A percentile compares a stretch with the other conserved stretches of the same genome.
phyloP scores from a whole-genome alignment of 2,888 invertebrate species.

The Torymus tubicola region DNA sequence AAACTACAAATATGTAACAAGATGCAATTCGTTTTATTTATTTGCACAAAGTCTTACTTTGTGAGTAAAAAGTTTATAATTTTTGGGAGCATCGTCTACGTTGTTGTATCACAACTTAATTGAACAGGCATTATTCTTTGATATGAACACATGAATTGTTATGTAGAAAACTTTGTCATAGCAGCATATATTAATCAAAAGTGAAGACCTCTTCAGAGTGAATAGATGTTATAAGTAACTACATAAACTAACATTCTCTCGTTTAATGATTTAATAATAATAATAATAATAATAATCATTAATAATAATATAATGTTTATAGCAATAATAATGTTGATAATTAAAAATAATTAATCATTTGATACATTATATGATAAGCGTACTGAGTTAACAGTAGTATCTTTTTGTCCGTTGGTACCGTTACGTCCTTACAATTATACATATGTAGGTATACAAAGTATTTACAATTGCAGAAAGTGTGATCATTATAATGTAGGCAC shows the following conservation, averaged over 20 bases:
- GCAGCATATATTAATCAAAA: constrained; percentile 53
- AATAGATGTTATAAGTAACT: constrained; percentile 64
- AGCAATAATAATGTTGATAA: constrained; percentile 67
- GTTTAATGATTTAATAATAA: constrained; percentile 63
- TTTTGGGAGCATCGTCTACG: constrained; percentile 48
- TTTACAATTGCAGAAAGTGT: constrained; percentile 75
- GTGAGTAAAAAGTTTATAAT: constrained; percentile 45
- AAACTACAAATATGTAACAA: constrained; percentile 11
- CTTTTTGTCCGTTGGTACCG: constrained; percentile 65
- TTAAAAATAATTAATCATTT: constrained; percentile 74
- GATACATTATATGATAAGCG: constrained; percentile 61
- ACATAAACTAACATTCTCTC: constrained; percentile 72
- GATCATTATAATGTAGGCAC: constrained; percentile 76
- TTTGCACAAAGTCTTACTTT: constrained; percentile 54
- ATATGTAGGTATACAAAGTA: constrained; percentile 71
- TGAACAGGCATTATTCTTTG: constrained; percentile 51
- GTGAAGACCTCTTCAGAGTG: constrained; percentile 54
- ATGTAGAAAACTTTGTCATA: constrained; percentile 48
- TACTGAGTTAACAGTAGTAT: constrained; percentile 63
- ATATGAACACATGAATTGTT: constrained; percentile 57
- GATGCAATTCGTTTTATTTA: constrained; percentile 33
- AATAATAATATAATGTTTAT: constrained; percentile 52
- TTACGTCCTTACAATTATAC: constrained; percentile 65
- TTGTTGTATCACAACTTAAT: constrained; percentile 50
- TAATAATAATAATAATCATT: constrained; percentile 52